Base-by-base conservation (phyloP, 2,888 invertebrate species). In the Neoaliturus tenellus region DNA sequence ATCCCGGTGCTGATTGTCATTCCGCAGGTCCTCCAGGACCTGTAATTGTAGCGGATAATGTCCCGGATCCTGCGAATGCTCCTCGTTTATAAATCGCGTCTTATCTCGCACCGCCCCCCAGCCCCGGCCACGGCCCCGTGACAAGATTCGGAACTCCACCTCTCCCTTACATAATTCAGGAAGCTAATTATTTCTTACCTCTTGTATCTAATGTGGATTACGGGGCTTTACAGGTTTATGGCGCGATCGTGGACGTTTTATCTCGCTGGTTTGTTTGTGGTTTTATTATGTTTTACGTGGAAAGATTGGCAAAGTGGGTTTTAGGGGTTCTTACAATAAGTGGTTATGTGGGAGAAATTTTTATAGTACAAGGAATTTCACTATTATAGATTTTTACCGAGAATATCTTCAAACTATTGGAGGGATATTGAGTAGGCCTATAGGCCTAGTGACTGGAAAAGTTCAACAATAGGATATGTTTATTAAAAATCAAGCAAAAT, bases 101-200 rank as follows among this genome's bases (percentile, higher is more conserved):
- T 71, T 71, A 71, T 71, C 67, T 67, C n/a, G n/a, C n/a, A 55
- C n/a, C 20, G 28, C 69, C 33, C 20, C 41, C 28, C 14, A 31
- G 17, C 67, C 33, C 20, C 6, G 12, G 5, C 67, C 3, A 31
- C 33, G 17, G 4, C 1, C 3, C 71, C 55, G 78, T 48, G 51
- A 51, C 78, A 55, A 78, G 78, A 78, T 55, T 55, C 75, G 75
- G 41, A 69, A 69, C 44, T 41, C 75, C 48, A 12, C 55, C 78
- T 25, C 78, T 48, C 55, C 78, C 35, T 48, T 78, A 78, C 78
- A 78, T 78, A 55, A 78, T 78, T 78, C 78, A 78, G 75, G 75
- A 69, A 75, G 55, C 78, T 78, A 78, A 78, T 78, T 78, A 78
- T 78, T 78, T 78, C 78, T 78, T 78, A 78, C 78, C 78, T 55